Evolutionary conservation across 2,888 invertebrate genomes (phyloP).

Genomic region (Heliconius ethilla): DNA sequence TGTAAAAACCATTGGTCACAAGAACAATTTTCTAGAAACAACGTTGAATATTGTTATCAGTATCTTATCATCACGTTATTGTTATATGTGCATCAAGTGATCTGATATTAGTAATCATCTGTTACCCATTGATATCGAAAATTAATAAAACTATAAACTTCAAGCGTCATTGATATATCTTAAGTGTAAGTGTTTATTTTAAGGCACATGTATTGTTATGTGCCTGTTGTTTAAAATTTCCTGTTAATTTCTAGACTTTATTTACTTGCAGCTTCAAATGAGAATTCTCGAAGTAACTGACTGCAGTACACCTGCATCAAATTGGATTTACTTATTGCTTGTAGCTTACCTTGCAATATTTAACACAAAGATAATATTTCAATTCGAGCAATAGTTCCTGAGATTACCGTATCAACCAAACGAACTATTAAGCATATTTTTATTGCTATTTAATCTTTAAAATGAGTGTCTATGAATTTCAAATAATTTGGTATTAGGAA

Average conservation of each 20-base stretch:
- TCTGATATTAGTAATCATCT: constrained; percentile 42
- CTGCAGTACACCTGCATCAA: no score
- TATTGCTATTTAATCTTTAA: neutral
- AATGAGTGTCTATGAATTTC: neutral
- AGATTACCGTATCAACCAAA: no score
- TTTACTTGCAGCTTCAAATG: no score
- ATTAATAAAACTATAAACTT: constrained; percentile 30
- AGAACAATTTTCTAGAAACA: constrained; percentile 37
- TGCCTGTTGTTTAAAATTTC: neutral
- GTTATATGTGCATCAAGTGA: constrained; percentile 39
- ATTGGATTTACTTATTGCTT: no score
- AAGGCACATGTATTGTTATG: neutral
- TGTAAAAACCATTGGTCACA: neutral
- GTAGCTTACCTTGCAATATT: no score
- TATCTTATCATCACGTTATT: constrained; percentile 41
- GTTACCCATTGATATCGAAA: constrained; percentile 30
- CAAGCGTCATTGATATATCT: constrained; percentile 16
- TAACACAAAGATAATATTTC: no score
- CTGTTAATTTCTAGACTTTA: neutral
- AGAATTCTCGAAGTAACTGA: no score
- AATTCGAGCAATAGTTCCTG: no score
- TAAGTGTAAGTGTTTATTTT: neutral
- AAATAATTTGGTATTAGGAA: neutral
- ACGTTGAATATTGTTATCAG: constrained; percentile 35
- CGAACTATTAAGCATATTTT: no score